Conservation (phyloP, 2,113 vertebrate species). For the Callorhinus ursinus region DNA sequence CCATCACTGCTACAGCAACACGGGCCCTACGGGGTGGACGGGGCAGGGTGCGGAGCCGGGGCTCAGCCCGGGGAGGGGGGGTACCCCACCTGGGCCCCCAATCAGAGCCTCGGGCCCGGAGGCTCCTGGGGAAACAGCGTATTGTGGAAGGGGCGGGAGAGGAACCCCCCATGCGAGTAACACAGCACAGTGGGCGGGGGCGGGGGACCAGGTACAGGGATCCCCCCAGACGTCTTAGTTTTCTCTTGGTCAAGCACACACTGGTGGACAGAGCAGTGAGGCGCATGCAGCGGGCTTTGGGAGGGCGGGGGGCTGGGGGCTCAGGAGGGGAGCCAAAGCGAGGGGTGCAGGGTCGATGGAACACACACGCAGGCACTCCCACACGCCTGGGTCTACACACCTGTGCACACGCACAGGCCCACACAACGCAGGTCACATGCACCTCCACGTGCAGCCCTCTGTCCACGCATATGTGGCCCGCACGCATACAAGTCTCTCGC, state of each 20-base stretch:
- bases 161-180: slow-evolving; percentile 72
- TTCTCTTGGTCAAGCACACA: slow-evolving; percentile 79
- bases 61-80: background rate
- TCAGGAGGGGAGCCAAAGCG: background rate
- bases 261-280: slow-evolving; percentile 70
- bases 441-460: background rate
- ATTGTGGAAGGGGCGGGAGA: slow-evolving; percentile 58
- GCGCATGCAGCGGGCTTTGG: slow-evolving; percentile 74
- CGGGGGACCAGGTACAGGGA: slow-evolving; percentile 39
- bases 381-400: background rate
- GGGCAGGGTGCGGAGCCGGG: slow-evolving; percentile 48
- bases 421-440: background rate
- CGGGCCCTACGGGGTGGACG: slow-evolving; percentile 67
- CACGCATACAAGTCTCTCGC: background rate
- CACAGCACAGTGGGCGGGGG: slow-evolving; percentile 71
- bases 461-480: background rate
- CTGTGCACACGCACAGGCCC: background rate
- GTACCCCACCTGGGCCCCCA: slow-evolving; percentile 2
- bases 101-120: slow-evolving; percentile 25
- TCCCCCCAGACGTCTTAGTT: slow-evolving; percentile 27
- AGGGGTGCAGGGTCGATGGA: slow-evolving; percentile 35
- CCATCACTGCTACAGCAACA: slow-evolving; percentile 81
- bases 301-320: background rate
- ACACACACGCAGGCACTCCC: background rate
- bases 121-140: slow-evolving; percentile 69